Evolutionary conservation across 2,797 vertebrate genomes (phyloP).

Genomic region (Lepidocolaptes lacrymiger): DNA sequence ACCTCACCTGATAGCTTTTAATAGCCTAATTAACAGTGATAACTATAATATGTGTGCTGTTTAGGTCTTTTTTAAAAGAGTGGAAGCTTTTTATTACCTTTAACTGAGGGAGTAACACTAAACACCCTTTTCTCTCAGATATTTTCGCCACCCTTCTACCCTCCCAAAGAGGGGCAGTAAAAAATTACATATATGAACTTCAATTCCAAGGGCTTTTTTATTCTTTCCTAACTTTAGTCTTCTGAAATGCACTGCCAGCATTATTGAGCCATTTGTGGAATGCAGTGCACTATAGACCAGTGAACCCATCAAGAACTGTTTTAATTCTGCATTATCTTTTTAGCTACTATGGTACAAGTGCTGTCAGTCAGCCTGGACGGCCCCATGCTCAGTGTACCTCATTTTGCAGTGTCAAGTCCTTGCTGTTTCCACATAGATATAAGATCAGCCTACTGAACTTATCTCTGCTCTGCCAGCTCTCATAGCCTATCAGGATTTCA

Average conservation of each 20-base stretch:
- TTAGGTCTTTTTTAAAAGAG: not conserved
- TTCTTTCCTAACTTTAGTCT: not conserved
- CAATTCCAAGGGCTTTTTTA: not conserved
- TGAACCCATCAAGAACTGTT: not conserved
- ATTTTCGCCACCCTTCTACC: not conserved
- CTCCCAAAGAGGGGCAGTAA: not conserved
- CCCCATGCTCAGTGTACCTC: rapidly evolving
- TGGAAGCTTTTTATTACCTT: not conserved
- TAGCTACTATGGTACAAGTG: rapidly evolving
- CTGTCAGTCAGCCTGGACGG: not conserved
- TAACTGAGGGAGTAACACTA: not conserved
- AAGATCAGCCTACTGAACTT: rapidly evolving
- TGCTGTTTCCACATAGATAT: not conserved
- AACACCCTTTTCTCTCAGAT: not conserved
- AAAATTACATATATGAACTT: rapidly evolving
- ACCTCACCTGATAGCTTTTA: not conserved
- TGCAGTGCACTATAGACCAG: rapidly evolving
- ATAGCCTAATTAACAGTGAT: not conserved
- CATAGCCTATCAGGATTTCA: not conserved
- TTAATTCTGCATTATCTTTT: not conserved
- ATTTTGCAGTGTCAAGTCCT: not conserved
- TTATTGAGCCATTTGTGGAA: not conserved
- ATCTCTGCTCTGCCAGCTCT: not conserved
- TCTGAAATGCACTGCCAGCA: not conserved
- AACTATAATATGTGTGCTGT: not conserved